Conservation (phyloP, 2,113 vertebrate species). For the Tragelaphus imberbis region DNA sequence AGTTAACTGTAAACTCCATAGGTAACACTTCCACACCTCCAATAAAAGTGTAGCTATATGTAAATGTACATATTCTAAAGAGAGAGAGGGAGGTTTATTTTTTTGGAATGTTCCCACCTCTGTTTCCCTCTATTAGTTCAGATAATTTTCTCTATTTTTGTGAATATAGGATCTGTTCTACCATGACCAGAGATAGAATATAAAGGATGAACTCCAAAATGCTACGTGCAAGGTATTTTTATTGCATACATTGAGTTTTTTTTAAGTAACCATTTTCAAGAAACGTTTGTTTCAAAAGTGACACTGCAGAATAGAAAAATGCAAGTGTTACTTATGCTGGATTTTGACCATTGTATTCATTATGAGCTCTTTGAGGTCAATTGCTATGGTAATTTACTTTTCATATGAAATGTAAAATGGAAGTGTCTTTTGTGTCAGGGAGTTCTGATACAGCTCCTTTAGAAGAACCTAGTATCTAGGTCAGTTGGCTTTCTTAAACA, state of each 20-base stretch:
- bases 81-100: not conserved
- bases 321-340: not conserved
- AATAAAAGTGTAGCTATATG: not conserved
- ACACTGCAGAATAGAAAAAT: not conserved
- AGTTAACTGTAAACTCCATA: not conserved
- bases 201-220: constrained; percentile 3
- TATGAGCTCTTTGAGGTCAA: constrained; percentile 38
- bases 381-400: constrained; percentile 51
- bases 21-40: not conserved
- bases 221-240: not conserved
- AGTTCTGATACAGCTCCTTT: constrained; percentile 38
- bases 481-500: constrained; percentile 59
- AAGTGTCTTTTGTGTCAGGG: constrained; percentile 49
- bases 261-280: constrained; percentile 16
- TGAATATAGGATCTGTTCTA: not conserved
- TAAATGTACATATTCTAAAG: not conserved
- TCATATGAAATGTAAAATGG: constrained; percentile 46
- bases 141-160: not conserved
- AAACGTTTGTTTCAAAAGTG: constrained; percentile 48
- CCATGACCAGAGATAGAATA: not conserved
- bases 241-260: not conserved
- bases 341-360: constrained; percentile 27
- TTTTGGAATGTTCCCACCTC: not conserved
- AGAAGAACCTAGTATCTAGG: constrained; percentile 36
- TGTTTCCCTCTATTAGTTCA: not conserved